Evolutionary conservation across 2,888 invertebrate species (phyloP).

Genomic region (Drosophila anceps): DNA sequence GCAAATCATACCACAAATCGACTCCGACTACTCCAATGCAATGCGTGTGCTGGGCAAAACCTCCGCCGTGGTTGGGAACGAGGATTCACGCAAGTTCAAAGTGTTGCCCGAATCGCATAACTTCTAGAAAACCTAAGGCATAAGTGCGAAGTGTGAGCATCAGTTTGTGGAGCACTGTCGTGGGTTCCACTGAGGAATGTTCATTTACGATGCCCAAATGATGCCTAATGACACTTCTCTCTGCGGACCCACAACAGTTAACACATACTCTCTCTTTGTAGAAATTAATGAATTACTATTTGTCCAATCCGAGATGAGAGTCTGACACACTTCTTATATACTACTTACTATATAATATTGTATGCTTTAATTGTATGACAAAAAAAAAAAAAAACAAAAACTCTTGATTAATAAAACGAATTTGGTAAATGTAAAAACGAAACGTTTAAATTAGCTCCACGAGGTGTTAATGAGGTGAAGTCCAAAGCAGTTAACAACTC

Average conservation of each 20-base stretch:
- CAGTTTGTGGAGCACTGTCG: constrained; percentile 19
- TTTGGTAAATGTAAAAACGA: constrained; percentile 54
- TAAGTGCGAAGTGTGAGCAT: constrained; percentile 6
- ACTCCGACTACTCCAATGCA: constrained; percentile 85
- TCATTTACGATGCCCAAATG: constrained; percentile 54
- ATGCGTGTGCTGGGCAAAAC: constrained; percentile 85
- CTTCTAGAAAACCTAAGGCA: constrained; percentile 29
- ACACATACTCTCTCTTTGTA: constrained; percentile 24
- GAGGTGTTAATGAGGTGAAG: background rate
- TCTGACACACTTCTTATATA: constrained; percentile 33
- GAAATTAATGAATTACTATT: constrained; percentile 36
- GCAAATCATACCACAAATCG: constrained; percentile 85
- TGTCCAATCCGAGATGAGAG: constrained; percentile 42
- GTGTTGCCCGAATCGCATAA: constrained; percentile 54
- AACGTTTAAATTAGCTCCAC: background rate
- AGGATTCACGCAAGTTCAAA: constrained; percentile 66
- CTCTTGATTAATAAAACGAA: constrained; percentile 72
- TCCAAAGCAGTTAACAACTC: background rate
- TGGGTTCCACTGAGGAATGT: constrained; percentile 76
- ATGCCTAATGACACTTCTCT: constrained; percentile 71
- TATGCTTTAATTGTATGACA: constrained; percentile 80
- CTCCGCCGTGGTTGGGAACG: constrained; percentile 70
- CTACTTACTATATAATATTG: constrained; percentile 47
- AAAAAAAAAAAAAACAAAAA: constrained; percentile 29
- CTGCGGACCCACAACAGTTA: constrained; percentile 58